phyloP scores from a whole-genome alignment of 2,888 invertebrate species.

The Stenotaenia linearis region DNA sequence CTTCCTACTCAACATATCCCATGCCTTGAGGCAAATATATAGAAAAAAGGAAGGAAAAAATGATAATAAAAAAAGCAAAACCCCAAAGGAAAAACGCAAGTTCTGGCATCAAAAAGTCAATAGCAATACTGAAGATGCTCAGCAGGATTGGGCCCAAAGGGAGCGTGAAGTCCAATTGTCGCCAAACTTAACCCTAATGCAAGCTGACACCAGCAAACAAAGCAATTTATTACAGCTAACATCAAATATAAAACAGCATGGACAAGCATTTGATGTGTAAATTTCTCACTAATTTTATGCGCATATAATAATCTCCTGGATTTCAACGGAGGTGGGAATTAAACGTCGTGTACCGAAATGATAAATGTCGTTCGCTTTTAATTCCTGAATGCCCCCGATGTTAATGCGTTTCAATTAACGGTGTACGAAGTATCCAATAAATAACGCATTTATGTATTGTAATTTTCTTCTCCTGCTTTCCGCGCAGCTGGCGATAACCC shows the following conservation, averaged over 20 bases:
- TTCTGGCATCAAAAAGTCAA: neutral
- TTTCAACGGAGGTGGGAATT: neutral
- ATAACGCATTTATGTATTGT: neutral
- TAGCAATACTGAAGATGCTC: neutral
- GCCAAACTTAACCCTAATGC: neutral
- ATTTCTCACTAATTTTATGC: neutral
- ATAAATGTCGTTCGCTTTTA: neutral
- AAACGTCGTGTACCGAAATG: neutral
- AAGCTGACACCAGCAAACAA: neutral
- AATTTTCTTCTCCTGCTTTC: neutral
- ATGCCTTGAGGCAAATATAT: neutral
- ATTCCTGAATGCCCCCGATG: neutral
- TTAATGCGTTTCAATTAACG: neutral
- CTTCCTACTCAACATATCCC: neutral
- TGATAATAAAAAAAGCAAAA: neutral
- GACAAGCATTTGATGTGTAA: neutral
- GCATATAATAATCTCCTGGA: neutral
- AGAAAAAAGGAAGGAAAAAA: neutral
- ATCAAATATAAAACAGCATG: neutral
- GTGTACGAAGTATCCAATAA: neutral
- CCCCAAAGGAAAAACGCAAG: neutral
- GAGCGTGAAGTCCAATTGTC: neutral
- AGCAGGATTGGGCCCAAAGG: neutral
- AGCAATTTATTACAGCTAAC: neutral
- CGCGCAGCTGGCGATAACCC: neutral